Conservation (phyloP, 1,140 invertebrate species). For the Neomicropteryx cornuta region DNA sequence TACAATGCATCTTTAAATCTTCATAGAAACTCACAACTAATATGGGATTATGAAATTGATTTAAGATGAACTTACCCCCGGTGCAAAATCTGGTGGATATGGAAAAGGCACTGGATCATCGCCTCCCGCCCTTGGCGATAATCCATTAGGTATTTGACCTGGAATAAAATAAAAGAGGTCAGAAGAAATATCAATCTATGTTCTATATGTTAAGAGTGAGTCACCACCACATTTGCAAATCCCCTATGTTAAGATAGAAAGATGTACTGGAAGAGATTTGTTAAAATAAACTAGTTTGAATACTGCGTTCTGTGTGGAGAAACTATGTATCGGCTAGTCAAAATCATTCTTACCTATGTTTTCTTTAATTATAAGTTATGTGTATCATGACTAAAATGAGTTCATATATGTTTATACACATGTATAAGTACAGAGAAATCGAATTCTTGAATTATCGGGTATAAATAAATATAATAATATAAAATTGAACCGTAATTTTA, state of each 20-base stretch:
- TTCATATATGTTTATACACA: no score
- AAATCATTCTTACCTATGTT: no score
- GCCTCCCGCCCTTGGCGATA: no score
- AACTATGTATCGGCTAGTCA: slow-evolving; percentile 13
- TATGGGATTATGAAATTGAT: no score
- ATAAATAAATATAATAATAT: slow-evolving; percentile 1
- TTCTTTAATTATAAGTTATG: no score
- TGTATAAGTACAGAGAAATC: slow-evolving; percentile 6
- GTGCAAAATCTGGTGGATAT: slow-evolving; percentile 12
- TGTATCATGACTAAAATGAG: no score
- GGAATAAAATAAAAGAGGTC: slow-evolving; percentile 5
- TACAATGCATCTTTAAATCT: no score
- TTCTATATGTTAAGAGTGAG: slow-evolving; percentile 1
- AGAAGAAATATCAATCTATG: slow-evolving; percentile 1
- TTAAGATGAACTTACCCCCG: no score
- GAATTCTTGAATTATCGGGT: slow-evolving; percentile 1
- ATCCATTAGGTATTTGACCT: slow-evolving; percentile 6
- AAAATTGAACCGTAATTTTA: background rate
- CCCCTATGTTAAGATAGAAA: background rate
- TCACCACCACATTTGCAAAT: background rate
- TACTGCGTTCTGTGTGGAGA: slow-evolving; percentile 7
- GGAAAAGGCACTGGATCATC: no score
- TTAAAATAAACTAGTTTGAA: slow-evolving; percentile 4
- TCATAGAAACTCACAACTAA: no score
- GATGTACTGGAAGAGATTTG: background rate